A percentile compares a stretch with the other conserved stretches of the same genome.
phyloP scores from a whole-genome alignment of 2,888 invertebrate genomes.

The Macrosoma leucophasiata region DNA sequence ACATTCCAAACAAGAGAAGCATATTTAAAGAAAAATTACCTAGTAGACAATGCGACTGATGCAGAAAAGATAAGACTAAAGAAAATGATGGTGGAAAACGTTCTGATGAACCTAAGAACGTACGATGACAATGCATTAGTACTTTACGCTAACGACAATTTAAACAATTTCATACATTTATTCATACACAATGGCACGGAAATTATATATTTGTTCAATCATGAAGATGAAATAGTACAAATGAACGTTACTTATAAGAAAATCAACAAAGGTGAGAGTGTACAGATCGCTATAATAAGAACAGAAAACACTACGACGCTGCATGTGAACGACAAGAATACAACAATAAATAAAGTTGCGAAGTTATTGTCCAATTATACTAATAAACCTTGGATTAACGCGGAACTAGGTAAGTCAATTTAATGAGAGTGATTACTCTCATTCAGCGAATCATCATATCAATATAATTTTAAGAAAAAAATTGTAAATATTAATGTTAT shows the following conservation, averaged over 20 bases:
- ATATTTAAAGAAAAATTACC: slow-evolving; percentile 87
- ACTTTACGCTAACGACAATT: slow-evolving; percentile 92
- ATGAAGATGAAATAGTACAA: slow-evolving; percentile 85
- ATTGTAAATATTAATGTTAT: too few species aligned
- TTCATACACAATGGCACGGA: slow-evolving; percentile 87
- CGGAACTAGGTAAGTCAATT: slow-evolving; percentile 79
- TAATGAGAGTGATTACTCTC: too few species aligned
- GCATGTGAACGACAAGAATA: slow-evolving; percentile 87
- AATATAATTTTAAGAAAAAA: too few species aligned
- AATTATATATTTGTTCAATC: slow-evolving; percentile 90
- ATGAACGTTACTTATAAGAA: slow-evolving; percentile 84
- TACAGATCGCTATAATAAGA: slow-evolving; percentile 91
- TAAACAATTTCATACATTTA: slow-evolving; percentile 94
- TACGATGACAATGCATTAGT: slow-evolving; percentile 88
- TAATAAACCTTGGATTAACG: slow-evolving; percentile 91
- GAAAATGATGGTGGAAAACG: slow-evolving; percentile 85
- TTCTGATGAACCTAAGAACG: slow-evolving; percentile 92
- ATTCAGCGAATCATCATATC: too few species aligned
- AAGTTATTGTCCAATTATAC: slow-evolving; percentile 84
- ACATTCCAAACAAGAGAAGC: slow-evolving; percentile 90
- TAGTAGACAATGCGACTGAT: slow-evolving; percentile 78
- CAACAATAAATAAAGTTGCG: slow-evolving; percentile 81
- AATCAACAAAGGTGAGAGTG: slow-evolving; percentile 87
- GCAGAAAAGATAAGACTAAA: slow-evolving; percentile 79
- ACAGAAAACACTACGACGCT: slow-evolving; percentile 83